These are phyloP conservation scores for Magallana ariakensis DNA, from an alignment of 1,140 invertebrate genomes.

Conservation along the genomic window DNA sequence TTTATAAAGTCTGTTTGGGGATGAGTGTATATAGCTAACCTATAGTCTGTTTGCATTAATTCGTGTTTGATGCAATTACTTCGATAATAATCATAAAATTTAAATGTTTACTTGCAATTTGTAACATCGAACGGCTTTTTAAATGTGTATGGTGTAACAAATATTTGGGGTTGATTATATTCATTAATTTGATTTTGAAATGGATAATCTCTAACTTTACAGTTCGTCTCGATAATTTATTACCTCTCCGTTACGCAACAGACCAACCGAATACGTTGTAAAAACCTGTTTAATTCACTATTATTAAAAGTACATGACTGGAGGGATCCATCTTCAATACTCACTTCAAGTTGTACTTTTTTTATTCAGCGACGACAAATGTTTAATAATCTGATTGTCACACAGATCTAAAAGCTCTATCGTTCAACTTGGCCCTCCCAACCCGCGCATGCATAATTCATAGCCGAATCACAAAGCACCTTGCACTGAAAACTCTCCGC, in stretches of 20 bases:
- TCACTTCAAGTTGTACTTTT: background rate
- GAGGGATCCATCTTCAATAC: background rate
- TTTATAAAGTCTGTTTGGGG: too few relatives aligned
- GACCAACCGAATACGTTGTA: background rate
- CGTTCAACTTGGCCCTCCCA: background rate
- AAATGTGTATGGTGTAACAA: too few relatives aligned
- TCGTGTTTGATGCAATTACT: too few relatives aligned
- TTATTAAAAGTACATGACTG: background rate
- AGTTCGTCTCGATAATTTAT: background rate
- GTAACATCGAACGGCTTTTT: too few relatives aligned
- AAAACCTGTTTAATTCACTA: background rate
- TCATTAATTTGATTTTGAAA: too few relatives aligned
- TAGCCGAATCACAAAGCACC: background rate
- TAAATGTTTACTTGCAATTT: too few relatives aligned
- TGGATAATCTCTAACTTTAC: too few relatives aligned
- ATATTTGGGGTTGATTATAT: too few relatives aligned
- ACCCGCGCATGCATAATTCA: conserved; percentile 13
- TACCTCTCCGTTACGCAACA: background rate
- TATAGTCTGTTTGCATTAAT: too few relatives aligned
- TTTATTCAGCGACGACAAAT: conserved; percentile 4
- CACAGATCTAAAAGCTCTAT: background rate
- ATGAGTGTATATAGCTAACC: too few relatives aligned
- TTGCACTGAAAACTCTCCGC: background rate
- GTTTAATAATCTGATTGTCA: conserved; percentile 25
- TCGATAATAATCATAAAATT: too few relatives aligned